Percentiles rank a stretch among this genome's conserved stretches.
phyloP scores from a whole-genome alignment of 2,888 invertebrate genomes.

The Acanthosoma haemorrhoidale region DNA sequence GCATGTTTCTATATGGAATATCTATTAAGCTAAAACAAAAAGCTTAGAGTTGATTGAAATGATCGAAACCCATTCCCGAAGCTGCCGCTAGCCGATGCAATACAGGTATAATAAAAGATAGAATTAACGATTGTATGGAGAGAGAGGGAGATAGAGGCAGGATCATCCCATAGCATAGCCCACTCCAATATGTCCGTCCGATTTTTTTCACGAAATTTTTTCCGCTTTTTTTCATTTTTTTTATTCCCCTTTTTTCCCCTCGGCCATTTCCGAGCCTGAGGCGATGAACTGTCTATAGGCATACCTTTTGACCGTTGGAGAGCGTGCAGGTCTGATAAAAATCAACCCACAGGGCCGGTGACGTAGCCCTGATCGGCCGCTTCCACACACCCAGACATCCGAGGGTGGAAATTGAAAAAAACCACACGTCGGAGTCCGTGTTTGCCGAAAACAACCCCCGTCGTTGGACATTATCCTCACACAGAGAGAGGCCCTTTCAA shows the following conservation, averaged over 20 bases:
- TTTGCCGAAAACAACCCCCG: constrained; percentile 25
- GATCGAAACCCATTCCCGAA: neutral
- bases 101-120: neutral
- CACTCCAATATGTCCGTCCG: neutral
- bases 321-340: neutral
- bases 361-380: neutral
- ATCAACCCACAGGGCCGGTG: neutral
- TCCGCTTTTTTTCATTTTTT: neutral
- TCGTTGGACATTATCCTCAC: neutral
- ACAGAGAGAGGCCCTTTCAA: constrained; percentile 23
- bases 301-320: constrained; percentile 17
- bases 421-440: constrained; percentile 19
- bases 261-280: neutral
- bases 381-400: constrained; percentile 1
- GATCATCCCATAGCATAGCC: too few species aligned
- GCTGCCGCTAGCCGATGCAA: neutral
- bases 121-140: neutral
- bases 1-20: too few species aligned
- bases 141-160: neutral
- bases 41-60: neutral
- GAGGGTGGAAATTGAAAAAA: constrained; percentile 24
- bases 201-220: neutral
- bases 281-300: constrained; percentile 21
- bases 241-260: neutral
- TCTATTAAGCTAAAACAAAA: neutral